A percentile compares a stretch with the other conserved stretches of the same genome.
Conservation (phyloP, 2,888 invertebrate genomes). For the Rhamphomyia laevipes region DNA sequence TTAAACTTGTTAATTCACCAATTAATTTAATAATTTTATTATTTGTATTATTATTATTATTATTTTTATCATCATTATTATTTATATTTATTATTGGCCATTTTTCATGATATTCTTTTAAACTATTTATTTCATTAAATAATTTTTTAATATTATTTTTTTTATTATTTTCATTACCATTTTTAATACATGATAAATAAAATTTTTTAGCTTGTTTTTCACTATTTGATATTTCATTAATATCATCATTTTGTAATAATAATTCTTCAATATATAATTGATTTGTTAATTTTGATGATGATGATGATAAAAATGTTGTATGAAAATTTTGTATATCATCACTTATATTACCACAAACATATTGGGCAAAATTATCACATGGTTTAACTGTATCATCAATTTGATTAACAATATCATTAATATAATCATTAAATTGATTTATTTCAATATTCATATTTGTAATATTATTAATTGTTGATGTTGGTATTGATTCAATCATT, state of each 20-base stretch:
- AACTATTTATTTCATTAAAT: neutral
- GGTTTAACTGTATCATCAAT: neutral
- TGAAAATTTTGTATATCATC: too few relatives aligned
- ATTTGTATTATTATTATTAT: neutral
- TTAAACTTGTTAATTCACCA: neutral
- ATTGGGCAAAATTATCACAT: neutral
- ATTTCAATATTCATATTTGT: too few relatives aligned
- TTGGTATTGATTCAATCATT: too few relatives aligned
- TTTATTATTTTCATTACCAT: neutral
- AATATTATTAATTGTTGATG: too few relatives aligned
- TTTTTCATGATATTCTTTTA: neutral
- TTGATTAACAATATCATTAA: neutral
- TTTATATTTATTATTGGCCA: neutral
- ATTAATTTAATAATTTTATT: neutral
- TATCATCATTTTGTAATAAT: neutral
- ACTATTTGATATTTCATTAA: neutral
- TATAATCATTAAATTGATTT: neutral
- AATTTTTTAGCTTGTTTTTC: neutral
- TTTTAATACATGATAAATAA: slow-evolving; percentile 1
- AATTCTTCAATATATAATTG: neutral
- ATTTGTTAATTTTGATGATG: too few relatives aligned
- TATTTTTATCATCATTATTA: neutral
- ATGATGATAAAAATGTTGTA: too few relatives aligned
- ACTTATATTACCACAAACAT: neutral
- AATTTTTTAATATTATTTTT: neutral